A percentile compares a stretch with the other conserved stretches of the same genome.
These are phyloP conservation scores for Gallinago undulata DNA, from an alignment of 2,113 vertebrate species.

Conservation along the genomic window DNA sequence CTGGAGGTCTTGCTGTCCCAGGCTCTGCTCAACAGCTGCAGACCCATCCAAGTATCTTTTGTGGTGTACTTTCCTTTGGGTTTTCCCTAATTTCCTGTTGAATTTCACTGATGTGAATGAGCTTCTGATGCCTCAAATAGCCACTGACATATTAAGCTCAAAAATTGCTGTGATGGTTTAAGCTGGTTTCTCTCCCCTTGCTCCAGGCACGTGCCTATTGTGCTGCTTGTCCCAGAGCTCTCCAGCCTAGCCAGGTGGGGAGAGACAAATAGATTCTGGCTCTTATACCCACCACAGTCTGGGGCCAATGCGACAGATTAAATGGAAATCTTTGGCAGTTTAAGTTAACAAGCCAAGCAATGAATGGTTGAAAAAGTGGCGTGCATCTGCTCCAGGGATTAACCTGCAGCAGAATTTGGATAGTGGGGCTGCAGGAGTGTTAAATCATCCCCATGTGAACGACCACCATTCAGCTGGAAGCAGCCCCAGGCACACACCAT, in stretches of 20 bases:
- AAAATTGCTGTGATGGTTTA: background rate
- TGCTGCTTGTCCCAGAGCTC: background rate
- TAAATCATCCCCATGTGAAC: constrained; percentile 17
- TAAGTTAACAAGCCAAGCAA: constrained; percentile 19
- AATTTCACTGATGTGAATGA: background rate
- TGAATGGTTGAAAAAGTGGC: constrained; percentile 12
- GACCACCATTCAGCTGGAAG: background rate
- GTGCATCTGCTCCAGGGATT: constrained; percentile 3
- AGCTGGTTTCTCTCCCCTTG: background rate
- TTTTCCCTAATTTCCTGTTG: background rate
- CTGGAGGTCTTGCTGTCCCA: background rate
- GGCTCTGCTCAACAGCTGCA: background rate
- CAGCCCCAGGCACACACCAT: constrained; percentile 20
- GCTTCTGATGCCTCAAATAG: background rate
- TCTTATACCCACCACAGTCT: background rate
- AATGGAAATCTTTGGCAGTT: background rate
- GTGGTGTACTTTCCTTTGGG: background rate
- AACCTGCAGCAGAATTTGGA: constrained; percentile 37
- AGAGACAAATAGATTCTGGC: background rate
- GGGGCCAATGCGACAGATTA: background rate
- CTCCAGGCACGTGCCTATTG: background rate
- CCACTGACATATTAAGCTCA: background rate
- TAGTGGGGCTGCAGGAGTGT: background rate
- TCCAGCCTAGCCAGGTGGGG: background rate
- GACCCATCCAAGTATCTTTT: background rate